Evolutionary conservation across 2,113 vertebrate species (phyloP).

Genomic region (Bufo gargarizans): DNA sequence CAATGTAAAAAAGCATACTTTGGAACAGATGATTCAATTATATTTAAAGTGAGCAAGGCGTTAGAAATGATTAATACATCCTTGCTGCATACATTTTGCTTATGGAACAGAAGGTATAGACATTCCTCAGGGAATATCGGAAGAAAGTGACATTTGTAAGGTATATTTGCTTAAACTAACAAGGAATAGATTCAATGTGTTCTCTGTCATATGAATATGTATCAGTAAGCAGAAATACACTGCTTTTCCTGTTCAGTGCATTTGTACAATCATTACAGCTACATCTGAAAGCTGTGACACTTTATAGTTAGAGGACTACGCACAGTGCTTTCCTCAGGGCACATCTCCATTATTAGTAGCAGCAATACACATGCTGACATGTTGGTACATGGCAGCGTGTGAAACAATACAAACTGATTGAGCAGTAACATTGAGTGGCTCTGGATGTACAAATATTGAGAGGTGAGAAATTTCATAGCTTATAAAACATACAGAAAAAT

Average conservation of each 20-base stretch:
- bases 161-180: slow-evolving; percentile 9
- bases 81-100: slow-evolving; percentile 7
- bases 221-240: slow-evolving; percentile 18
- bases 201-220: slow-evolving; percentile 35
- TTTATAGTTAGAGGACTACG: slow-evolving; percentile 12
- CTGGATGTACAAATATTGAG: not conserved
- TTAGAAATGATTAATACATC: slow-evolving; percentile 20
- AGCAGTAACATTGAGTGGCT: not conserved
- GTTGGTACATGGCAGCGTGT: not conserved
- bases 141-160: not conserved
- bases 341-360: slow-evolving; percentile 10
- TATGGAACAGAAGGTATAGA: slow-evolving; percentile 17
- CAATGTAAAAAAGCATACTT: not conserved
- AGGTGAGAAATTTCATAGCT: not conserved
- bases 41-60: slow-evolving; percentile 21
- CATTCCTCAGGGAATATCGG: not conserved
- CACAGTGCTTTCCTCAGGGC: not conserved
- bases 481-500: not conserved
- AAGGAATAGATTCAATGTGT: slow-evolving; percentile 28
- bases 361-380: slow-evolving; percentile 14
- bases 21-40: slow-evolving; percentile 19
- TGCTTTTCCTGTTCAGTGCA: not conserved
- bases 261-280: not conserved
- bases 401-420: not conserved
- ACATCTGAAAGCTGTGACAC: not conserved